A percentile compares a stretch with the other conserved stretches of the same genome.
Evolutionary conservation across 2,113 vertebrate genomes (phyloP).

Genomic region (Piaya cayana): DNA sequence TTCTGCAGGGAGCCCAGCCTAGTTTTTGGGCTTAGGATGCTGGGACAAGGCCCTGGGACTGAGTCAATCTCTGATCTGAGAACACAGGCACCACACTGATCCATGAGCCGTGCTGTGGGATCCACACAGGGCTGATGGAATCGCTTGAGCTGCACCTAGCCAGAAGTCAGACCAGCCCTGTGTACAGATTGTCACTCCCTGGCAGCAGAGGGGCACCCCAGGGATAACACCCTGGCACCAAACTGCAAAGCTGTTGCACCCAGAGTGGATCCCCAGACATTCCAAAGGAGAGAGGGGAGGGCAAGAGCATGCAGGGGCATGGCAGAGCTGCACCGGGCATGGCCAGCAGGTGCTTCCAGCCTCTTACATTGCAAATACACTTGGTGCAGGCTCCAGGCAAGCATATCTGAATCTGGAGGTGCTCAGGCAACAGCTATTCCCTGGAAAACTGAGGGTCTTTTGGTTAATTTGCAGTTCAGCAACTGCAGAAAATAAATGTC

Average conservation of each 20-base stretch:
- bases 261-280: not conserved
- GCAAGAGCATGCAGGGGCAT: accelerated
- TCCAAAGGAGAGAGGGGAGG: not conserved
- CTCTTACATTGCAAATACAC: accelerated
- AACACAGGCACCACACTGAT: not conserved
- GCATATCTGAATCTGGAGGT: not conserved
- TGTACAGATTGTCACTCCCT: not conserved
- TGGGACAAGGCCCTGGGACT: not conserved
- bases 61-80: not conserved
- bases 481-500: not conserved
- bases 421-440: not conserved
- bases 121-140: not conserved
- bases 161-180: not conserved
- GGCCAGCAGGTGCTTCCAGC: not conserved
- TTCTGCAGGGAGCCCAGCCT: not conserved
- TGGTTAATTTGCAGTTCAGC: not conserved
- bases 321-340: accelerated
- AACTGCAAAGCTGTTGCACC: not conserved
- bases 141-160: not conserved
- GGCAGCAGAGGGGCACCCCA: not conserved
- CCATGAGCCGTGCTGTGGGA: not conserved
- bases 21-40: not conserved
- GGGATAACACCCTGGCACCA: not conserved
- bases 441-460: not conserved
- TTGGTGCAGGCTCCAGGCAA: not conserved